These are phyloP conservation scores for Acrocephalus scirpaceus DNA, from an alignment of 2,797 vertebrate genomes.

Conservation along the genomic window DNA sequence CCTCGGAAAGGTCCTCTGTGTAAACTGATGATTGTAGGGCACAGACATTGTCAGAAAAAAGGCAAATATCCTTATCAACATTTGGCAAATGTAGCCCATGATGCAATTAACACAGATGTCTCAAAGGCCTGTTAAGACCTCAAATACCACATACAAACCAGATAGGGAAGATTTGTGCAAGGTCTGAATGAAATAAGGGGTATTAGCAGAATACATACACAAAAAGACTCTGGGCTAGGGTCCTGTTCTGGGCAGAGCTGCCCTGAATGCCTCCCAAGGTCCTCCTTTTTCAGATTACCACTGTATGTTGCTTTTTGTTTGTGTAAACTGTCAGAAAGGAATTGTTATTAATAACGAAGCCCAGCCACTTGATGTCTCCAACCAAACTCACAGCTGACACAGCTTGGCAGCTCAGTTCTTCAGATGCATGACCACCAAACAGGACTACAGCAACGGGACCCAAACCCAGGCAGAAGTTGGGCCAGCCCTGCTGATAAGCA, in stretches of 20 bases:
- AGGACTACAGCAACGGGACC: background rate
- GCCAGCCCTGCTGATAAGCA: background rate
- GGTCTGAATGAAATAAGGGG: background rate
- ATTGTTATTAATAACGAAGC: background rate
- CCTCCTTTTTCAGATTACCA: background rate
- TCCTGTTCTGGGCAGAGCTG: background rate
- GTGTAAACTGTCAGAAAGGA: background rate
- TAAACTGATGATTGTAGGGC: background rate
- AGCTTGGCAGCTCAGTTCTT: background rate
- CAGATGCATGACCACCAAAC: background rate
- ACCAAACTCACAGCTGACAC: background rate
- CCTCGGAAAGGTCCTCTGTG: background rate
- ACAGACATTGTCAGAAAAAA: background rate
- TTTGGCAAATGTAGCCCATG: background rate
- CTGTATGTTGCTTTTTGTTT: background rate
- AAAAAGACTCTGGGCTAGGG: background rate
- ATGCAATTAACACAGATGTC: background rate
- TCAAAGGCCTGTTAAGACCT: background rate
- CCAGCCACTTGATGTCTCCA: background rate
- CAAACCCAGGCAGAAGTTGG: background rate
- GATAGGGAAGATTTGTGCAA: background rate
- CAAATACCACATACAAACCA: background rate
- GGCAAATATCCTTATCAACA: background rate
- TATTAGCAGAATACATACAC: background rate
- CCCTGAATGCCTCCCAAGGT: background rate